Conservation (phyloP, 2,113 vertebrate genomes). For the Ciconia stormi region DNA sequence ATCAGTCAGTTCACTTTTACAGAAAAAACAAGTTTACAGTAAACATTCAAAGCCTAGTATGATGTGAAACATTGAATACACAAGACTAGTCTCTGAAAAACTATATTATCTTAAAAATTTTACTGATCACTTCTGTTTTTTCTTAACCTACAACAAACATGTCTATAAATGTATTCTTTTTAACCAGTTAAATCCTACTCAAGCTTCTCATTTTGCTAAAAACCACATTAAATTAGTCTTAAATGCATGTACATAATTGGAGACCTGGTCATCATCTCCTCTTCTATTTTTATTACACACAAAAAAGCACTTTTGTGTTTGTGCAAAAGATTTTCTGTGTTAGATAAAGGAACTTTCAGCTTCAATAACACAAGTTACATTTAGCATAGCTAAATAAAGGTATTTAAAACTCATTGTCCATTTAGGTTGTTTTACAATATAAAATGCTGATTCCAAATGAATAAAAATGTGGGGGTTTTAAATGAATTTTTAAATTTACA, state of each 20-base stretch:
- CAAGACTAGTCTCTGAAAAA: background rate
- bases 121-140: background rate
- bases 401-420: background rate
- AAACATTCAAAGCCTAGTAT: background rate
- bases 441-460: background rate
- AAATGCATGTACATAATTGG: rapidly evolving
- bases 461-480: background rate
- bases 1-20: background rate
- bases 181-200: background rate
- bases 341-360: background rate
- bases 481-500: rapidly evolving
- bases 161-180: background rate
- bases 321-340: background rate
- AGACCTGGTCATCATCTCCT: background rate
- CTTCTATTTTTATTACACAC: background rate
- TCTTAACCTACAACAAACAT: background rate
- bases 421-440: background rate
- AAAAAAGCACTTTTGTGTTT: background rate
- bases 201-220: background rate
- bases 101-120: background rate
- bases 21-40: background rate
- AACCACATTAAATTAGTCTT: background rate
- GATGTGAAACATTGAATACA: background rate
- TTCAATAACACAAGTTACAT: background rate
- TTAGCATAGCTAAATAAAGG: background rate